Evolutionary conservation across 2,888 invertebrate genomes (phyloP).

Genomic region (Perizoma flavofasciatum): DNA sequence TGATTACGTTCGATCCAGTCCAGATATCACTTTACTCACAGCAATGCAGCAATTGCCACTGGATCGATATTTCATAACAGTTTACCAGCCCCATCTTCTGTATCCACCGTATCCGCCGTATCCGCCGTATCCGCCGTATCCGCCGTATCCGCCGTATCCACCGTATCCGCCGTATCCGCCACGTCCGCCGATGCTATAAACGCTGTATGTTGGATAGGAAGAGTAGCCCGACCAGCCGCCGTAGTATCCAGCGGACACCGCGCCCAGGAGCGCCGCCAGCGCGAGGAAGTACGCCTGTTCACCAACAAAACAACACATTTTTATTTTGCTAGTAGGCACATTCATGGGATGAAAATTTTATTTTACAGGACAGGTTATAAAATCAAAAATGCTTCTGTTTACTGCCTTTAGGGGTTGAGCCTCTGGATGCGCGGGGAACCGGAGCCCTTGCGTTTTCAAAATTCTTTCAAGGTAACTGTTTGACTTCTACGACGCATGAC

Average conservation of each 20-base stretch:
- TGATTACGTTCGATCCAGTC: too few species aligned
- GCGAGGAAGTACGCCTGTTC: constrained; percentile 41
- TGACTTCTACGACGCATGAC: too few species aligned
- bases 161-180: constrained; percentile 25
- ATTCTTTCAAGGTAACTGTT: too few species aligned
- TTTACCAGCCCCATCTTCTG: constrained; percentile 14
- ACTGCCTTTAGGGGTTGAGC: too few species aligned
- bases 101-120: constrained; percentile 26
- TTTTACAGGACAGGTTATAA: too few species aligned
- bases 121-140: constrained; percentile 12
- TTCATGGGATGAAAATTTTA: too few species aligned
- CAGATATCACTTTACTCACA: too few species aligned
- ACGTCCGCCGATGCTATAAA: constrained; percentile 28
- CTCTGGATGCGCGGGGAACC: too few species aligned
- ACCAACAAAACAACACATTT: not conserved
- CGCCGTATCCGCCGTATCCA: constrained; percentile 17
- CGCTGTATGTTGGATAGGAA: constrained; percentile 1
- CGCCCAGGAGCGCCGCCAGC: constrained; percentile 48
- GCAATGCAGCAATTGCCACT: too few species aligned
- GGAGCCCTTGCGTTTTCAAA: too few species aligned
- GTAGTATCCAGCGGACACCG: constrained; percentile 53
- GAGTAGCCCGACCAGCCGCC: constrained; percentile 37
- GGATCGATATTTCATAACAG: not conserved
- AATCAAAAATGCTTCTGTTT: too few species aligned
- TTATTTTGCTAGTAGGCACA: not conserved